Evolutionary conservation across 1,140 invertebrate genomes (phyloP).

Genomic region (Rhynchophorus ferrugineus): DNA sequence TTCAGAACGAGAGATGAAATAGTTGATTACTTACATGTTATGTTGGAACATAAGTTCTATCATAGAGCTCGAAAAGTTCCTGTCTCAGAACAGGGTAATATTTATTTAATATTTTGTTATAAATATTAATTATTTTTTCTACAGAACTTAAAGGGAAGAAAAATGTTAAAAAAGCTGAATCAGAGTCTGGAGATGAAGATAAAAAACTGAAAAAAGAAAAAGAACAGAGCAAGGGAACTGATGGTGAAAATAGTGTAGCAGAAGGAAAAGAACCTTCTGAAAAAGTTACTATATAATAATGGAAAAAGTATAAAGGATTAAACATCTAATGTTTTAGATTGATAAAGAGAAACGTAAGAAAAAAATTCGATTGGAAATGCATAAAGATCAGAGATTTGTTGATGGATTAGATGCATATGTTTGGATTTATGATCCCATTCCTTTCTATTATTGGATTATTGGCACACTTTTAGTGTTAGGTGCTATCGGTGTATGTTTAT

Average conservation of each 20-base stretch:
- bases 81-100: constrained; percentile 55
- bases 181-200: constrained; percentile 44
- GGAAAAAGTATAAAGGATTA: too few relatives aligned
- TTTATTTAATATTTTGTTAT: neutral
- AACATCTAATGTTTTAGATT: too few relatives aligned
- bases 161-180: constrained; percentile 53
- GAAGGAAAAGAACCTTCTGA: constrained; percentile 29
- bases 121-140: neutral
- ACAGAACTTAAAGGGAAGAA: constrained; percentile 58
- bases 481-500: constrained; percentile 92
- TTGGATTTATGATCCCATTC: constrained; percentile 98
- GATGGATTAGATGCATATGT: constrained; percentile 95
- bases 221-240: constrained; percentile 35
- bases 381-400: constrained; percentile 87
- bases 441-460: constrained; percentile 92
- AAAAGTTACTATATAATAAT: constrained; percentile 14
- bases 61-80: constrained; percentile 88
- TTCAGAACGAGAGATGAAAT: constrained; percentile 77
- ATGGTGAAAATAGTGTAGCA: constrained; percentile 39
- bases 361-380: constrained; percentile 86
- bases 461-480: constrained; percentile 86
- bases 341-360: constrained; percentile 57
- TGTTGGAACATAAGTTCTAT: constrained; percentile 90
- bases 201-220: constrained; percentile 34
- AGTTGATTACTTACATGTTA: constrained; percentile 71